These are phyloP conservation scores for Hirtodrosophila confusa DNA, from an alignment of 2,888 invertebrate genomes.

Conservation along the genomic window DNA sequence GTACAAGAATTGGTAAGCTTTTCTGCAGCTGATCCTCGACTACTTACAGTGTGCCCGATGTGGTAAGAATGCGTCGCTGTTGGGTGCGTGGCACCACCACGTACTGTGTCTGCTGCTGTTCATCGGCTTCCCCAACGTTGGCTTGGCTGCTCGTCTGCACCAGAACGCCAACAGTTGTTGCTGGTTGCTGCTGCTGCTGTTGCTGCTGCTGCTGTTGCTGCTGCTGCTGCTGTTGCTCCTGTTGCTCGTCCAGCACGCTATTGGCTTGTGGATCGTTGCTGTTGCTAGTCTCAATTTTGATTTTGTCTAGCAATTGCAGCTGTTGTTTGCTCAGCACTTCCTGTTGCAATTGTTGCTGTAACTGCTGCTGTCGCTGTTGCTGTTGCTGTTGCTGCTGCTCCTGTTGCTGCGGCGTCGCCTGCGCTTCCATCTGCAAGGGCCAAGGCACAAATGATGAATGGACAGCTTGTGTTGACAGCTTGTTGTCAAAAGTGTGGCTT, in stretches of 20 bases:
- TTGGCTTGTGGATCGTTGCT: constrained; percentile 62
- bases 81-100: constrained; percentile 70
- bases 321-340: constrained; percentile 71
- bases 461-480: constrained; percentile 41
- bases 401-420: constrained; percentile 74
- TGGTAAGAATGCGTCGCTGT: constrained; percentile 83
- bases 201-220: constrained; percentile 62
- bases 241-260: constrained; percentile 61
- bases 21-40: neutral
- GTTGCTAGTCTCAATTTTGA: constrained; percentile 75
- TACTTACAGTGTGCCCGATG: constrained; percentile 83
- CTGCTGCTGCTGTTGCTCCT: constrained; percentile 68
- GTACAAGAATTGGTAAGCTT: neutral
- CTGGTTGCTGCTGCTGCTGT: constrained; percentile 54
- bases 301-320: constrained; percentile 76
- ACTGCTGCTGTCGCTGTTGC: constrained; percentile 60
- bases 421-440: constrained; percentile 83
- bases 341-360: constrained; percentile 69
- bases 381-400: constrained; percentile 66
- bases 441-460: constrained; percentile 74
- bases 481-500: constrained; percentile 74
- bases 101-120: constrained; percentile 55
- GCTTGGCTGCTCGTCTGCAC: constrained; percentile 59
- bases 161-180: constrained; percentile 64
- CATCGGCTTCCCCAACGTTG: constrained; percentile 53